These are phyloP conservation scores for Tragopan temminckii DNA, from an alignment of 2,797 vertebrate species.

Conservation along the genomic window DNA sequence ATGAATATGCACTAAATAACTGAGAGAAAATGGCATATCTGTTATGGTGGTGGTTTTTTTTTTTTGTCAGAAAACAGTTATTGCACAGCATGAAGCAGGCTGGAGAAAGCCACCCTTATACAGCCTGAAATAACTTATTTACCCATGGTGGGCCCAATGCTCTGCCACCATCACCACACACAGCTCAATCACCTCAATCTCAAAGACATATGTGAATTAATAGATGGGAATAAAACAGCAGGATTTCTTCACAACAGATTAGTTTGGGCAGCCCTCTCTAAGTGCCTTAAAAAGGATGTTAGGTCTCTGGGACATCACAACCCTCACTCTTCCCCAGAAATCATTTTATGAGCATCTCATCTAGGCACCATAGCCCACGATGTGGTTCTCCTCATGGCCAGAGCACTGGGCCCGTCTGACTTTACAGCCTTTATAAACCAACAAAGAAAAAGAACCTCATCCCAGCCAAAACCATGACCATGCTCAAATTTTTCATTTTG, in stretches of 20 bases:
- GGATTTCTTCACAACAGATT: background rate
- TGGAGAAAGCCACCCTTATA: background rate
- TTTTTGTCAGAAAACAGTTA: background rate
- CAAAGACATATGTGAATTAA: background rate
- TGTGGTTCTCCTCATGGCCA: background rate
- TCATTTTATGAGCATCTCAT: background rate
- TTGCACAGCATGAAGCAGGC: fast-evolving
- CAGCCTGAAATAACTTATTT: background rate
- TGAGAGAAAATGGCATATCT: background rate
- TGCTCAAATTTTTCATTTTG: background rate
- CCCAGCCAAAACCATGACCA: background rate
- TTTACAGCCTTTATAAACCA: background rate
- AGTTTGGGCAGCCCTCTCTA: background rate
- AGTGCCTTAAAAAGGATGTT: background rate
- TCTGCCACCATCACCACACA: background rate
- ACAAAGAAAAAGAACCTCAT: background rate
- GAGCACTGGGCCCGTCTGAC: background rate
- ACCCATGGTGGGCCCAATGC: background rate
- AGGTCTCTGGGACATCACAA: fast-evolving
- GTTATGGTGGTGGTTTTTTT: too few relatives aligned
- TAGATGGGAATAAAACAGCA: background rate
- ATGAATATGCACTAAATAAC: fast-evolving
- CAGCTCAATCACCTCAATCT: background rate
- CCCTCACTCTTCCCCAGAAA: background rate
- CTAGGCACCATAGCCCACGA: background rate